Conservation (phyloP, 1,140 invertebrate species). For the Cepaea nemoralis region DNA sequence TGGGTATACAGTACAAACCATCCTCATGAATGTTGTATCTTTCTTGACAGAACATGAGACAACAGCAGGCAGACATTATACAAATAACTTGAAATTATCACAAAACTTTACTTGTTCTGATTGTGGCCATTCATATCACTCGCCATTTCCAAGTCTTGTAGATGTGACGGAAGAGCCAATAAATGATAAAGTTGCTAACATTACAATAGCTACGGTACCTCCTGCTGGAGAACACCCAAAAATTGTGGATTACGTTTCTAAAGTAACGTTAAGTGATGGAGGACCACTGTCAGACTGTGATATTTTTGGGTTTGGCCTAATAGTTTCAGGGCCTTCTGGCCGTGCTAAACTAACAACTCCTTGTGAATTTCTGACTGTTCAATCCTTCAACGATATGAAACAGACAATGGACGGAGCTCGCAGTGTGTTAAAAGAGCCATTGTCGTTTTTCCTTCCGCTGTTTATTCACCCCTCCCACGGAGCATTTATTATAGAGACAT, state of each 20-base stretch:
- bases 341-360: conserved; percentile 59
- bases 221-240: background rate
- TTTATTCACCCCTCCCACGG: conserved; percentile 61
- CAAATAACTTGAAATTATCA: conserved; percentile 3
- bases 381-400: conserved; percentile 58
- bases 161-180: background rate
- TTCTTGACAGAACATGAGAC: conserved; percentile 56
- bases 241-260: conserved; percentile 57
- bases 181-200: background rate
- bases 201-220: background rate
- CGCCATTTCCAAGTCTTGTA: conserved; percentile 56
- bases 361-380: conserved; percentile 57
- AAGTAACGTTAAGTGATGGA: conserved; percentile 48
- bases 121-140: conserved; percentile 60
- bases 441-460: conserved; percentile 60
- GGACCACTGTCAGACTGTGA: conserved; percentile 50
- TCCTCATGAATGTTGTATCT: conserved; percentile 61
- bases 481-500: conserved; percentile 45
- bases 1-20: conserved; percentile 62
- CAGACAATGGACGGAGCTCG: conserved; percentile 53
- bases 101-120: conserved; percentile 56
- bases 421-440: conserved; percentile 60
- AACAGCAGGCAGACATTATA: background rate
- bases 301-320: conserved; percentile 60
- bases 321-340: conserved; percentile 53